Evolutionary conservation across 2,888 invertebrate genomes (phyloP).

Genomic region (Sminthurides aquaticus): DNA sequence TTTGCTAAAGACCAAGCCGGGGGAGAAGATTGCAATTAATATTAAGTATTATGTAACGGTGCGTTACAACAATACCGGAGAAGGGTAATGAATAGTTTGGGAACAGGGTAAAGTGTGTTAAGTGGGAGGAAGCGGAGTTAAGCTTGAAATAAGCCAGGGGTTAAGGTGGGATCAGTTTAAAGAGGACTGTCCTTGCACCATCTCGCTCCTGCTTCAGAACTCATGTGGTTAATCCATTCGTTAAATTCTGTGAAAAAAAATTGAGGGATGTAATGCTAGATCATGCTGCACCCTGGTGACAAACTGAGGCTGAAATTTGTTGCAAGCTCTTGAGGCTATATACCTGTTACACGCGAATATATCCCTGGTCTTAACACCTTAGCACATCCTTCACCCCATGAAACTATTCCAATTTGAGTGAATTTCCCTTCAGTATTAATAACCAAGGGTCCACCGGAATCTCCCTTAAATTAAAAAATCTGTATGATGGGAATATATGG

Average conservation of each 20-base stretch:
- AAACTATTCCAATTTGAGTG: slow-evolving; percentile 11
- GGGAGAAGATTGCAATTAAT: too few relatives aligned
- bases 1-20: too few relatives aligned
- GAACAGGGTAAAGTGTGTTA: too few relatives aligned
- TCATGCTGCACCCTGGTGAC: background rate
- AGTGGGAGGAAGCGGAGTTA: too few relatives aligned
- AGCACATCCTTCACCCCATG: slow-evolving; percentile 14
- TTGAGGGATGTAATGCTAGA: background rate
- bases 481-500: background rate
- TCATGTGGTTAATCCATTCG: slow-evolving; percentile 8
- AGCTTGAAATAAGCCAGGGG: too few relatives aligned
- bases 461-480: slow-evolving; percentile 6
- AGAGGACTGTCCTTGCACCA: slow-evolving; percentile 12
- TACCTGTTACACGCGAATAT: slow-evolving; percentile 11
- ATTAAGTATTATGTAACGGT: too few relatives aligned
- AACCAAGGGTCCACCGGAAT: slow-evolving; percentile 11
- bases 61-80: too few relatives aligned
- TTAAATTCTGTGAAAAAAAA: slow-evolving; percentile 1
- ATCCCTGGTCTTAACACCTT: background rate
- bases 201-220: background rate
- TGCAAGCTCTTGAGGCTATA: background rate
- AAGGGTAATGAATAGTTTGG: too few relatives aligned
- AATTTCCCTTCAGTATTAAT: background rate
- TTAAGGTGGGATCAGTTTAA: too few relatives aligned
- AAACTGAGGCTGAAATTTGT: background rate